phyloP scores from a whole-genome alignment of 2,113 vertebrate species.

The Strigops habroptila region DNA sequence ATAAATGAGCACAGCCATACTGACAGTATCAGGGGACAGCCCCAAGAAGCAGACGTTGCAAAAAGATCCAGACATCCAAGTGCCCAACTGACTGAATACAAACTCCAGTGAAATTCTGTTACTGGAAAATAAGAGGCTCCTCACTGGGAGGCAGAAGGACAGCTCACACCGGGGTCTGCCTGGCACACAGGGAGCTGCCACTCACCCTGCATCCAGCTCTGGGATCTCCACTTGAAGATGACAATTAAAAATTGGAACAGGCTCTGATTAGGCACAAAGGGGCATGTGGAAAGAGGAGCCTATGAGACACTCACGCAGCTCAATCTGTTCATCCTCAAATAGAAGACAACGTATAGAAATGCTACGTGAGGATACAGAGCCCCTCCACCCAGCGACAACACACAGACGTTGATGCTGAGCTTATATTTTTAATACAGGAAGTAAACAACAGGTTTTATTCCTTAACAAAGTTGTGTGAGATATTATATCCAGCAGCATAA shows the following conservation, averaged over 20 bases:
- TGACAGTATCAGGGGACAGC: background rate
- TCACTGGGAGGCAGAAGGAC: background rate
- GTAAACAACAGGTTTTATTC: background rate
- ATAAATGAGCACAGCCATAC: background rate
- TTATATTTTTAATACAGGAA: background rate
- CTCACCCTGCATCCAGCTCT: background rate
- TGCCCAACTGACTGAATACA: background rate
- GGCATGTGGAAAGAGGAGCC: background rate
- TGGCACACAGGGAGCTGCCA: background rate
- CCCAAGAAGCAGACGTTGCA: background rate
- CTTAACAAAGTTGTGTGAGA: background rate
- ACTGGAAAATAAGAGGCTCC: background rate
- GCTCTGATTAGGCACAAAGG: background rate
- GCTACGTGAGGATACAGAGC: fast-evolving
- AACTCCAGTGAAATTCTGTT: background rate
- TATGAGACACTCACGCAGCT: background rate
- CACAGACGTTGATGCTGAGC: fast-evolving
- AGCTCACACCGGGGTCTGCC: background rate
- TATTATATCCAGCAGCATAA: background rate
- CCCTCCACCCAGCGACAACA: background rate
- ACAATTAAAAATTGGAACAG: background rate
- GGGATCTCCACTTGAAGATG: background rate
- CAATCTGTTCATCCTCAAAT: conserved; percentile 2
- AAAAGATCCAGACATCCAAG: background rate
- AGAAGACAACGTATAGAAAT: background rate